These are phyloP conservation scores for Ormyrus labotus DNA, from an alignment of 2,888 invertebrate species.

Conservation along the genomic window DNA sequence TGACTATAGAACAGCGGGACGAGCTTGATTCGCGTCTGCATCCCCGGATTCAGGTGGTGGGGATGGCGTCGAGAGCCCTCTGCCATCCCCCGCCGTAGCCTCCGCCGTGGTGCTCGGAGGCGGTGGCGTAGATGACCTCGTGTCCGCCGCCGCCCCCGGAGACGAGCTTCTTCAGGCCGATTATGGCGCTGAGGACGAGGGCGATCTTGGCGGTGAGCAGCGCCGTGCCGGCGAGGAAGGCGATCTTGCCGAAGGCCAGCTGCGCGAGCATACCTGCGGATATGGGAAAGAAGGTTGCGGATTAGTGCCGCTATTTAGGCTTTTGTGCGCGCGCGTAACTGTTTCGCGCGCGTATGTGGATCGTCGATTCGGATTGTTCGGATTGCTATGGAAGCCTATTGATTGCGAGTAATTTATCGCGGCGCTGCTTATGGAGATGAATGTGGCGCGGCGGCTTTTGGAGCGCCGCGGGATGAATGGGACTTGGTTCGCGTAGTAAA, in stretches of 20 bases:
- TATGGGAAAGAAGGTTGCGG: background rate
- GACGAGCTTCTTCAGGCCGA: conserved; percentile 81
- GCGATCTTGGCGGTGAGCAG: conserved; percentile 83
- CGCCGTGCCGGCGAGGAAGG: conserved; percentile 82
- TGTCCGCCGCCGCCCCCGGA: conserved; percentile 76
- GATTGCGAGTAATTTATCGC: background rate
- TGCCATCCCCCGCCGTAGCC: conserved; percentile 74
- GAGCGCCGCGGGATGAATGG: no score
- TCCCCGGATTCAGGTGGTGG: conserved; percentile 63
- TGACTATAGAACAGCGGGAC: conserved; percentile 1
- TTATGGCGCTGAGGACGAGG: conserved; percentile 79
- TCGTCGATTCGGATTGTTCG: background rate
- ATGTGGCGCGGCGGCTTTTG: no score
- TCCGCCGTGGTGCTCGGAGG: conserved; percentile 73
- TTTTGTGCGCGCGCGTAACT: background rate
- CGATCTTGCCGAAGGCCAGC: conserved; percentile 83
- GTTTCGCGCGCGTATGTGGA: background rate
- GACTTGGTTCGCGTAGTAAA: no score
- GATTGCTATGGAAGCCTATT: background rate
- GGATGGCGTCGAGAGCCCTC: conserved; percentile 67
- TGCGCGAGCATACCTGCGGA: conserved; percentile 79
- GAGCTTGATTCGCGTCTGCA: background rate
- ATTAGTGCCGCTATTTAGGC: background rate
- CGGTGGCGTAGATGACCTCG: conserved; percentile 79
- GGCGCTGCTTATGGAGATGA: background rate